Conservation (phyloP, 1,140 invertebrate species). For the Belonocnema kinseyi region DNA sequence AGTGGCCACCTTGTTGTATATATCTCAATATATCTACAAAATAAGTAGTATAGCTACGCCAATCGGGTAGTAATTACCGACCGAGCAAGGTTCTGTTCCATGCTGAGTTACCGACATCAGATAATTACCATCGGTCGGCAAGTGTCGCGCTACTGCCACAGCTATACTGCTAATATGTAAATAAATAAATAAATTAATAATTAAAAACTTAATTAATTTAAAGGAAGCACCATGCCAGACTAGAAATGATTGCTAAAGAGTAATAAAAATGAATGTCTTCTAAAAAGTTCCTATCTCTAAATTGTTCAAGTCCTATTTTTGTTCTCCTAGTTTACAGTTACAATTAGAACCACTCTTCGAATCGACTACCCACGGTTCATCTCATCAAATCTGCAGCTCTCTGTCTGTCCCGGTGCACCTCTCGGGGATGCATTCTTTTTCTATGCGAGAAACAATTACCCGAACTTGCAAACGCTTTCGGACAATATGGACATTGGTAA, state of each 20-base stretch:
- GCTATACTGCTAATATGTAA: too few relatives aligned
- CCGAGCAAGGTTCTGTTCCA: too few relatives aligned
- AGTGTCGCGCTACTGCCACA: too few relatives aligned
- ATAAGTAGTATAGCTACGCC: too few relatives aligned
- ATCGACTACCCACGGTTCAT: constrained; percentile 66
- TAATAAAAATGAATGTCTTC: neutral
- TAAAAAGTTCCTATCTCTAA: neutral
- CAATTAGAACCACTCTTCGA: constrained; percentile 64
- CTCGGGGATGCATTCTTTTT: constrained; percentile 83
- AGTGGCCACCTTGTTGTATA: too few relatives aligned
- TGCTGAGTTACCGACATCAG: too few relatives aligned
- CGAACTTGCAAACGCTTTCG: constrained; percentile 87
- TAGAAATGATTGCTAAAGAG: constrained; percentile 10
- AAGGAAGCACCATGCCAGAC: constrained; percentile 36
- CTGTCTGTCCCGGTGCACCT: constrained; percentile 74
- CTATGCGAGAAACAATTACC: constrained; percentile 86
- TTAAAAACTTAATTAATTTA: neutral
- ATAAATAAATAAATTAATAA: too few relatives aligned
- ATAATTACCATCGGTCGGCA: too few relatives aligned
- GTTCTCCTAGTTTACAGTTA: constrained; percentile 29
- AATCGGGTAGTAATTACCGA: too few relatives aligned
- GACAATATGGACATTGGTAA: constrained; percentile 88
- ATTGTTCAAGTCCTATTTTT: constrained; percentile 21
- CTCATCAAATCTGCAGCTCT: constrained; percentile 75
- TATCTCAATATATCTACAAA: too few relatives aligned